These are phyloP conservation scores for Anabas testudineus DNA, from an alignment of 2,797 vertebrate genomes.

Conservation along the genomic window DNA sequence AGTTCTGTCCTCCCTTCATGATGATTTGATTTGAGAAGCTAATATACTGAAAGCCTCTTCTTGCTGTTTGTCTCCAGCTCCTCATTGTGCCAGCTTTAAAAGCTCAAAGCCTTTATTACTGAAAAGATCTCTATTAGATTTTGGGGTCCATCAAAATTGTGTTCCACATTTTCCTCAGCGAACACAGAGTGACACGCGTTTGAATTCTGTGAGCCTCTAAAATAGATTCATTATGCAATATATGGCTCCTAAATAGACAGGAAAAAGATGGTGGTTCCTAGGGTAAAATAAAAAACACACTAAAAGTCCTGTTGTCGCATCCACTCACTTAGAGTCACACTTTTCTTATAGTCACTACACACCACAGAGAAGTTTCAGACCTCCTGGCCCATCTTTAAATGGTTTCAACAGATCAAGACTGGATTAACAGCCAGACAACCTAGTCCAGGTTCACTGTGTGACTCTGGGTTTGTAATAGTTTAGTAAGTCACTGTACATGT, in stretches of 20 bases:
- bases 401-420: slow-evolving; percentile 4
- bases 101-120: slow-evolving; percentile 70
- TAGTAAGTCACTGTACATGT: background rate
- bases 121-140: slow-evolving; percentile 67
- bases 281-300: slow-evolving; percentile 28
- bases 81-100: slow-evolving; percentile 73
- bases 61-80: slow-evolving; percentile 60
- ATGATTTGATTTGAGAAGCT: slow-evolving; percentile 82
- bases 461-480: background rate
- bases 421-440: background rate
- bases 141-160: slow-evolving; percentile 61
- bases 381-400: background rate
- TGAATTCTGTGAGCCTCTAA: slow-evolving; percentile 41
- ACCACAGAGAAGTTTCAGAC: background rate
- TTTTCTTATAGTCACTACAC: background rate
- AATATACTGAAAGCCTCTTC: slow-evolving; percentile 79
- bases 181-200: slow-evolving; percentile 60
- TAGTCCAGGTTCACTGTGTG: background rate
- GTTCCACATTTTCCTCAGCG: slow-evolving; percentile 49
- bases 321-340: background rate
- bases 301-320: slow-evolving; percentile 45
- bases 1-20: slow-evolving; percentile 59
- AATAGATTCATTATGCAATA: slow-evolving; percentile 61
- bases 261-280: slow-evolving; percentile 41
- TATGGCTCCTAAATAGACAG: slow-evolving; percentile 49